Evolutionary conservation across 1,140 invertebrate genomes (phyloP), one percentile per base, ranked within the genome.

Genomic region (Penaeus vannamei): DNA sequence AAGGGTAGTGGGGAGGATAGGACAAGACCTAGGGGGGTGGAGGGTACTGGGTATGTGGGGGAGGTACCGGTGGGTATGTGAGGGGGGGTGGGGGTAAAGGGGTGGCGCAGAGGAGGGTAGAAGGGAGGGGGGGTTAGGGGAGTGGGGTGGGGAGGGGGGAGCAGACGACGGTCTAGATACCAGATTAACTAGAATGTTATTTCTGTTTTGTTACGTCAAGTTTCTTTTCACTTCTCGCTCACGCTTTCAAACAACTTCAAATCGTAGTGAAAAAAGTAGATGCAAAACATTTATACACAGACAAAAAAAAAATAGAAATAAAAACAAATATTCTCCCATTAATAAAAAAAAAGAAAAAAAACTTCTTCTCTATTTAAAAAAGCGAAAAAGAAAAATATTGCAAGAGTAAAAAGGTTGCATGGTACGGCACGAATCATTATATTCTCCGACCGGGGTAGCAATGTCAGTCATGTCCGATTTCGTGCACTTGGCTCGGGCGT

Each of bases 371-470:
- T 36, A 36, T 36, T 36, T 36, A 36, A 5, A 36, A 5, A 5
- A 5, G 5, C 1, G 5, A 36, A 36, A 36, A 36, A 36, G 5
- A 5, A 36, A 36, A 36, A 36, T 36, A 36, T 36, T 36, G 36
- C 36, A 36, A 36, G 36, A 36, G 36, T 36, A 36, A 36, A 36
- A 36, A 36, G 36, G 36, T 36, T 59, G 26, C 26, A 23, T 60
- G 66, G 72, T 77, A 79, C 19, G 69, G 84, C 84, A 86, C 84
- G 84, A 46, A 72, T 86, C 84, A 86, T 86, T 86, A 76, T 86
- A 79, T 36, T 77, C 84, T 61, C 42, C 23, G 84, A 77, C 64
- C n/a, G 72, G 72, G 85, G 85, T 80, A 80, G 85, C 76, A 61
- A 80, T 86, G 85, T 77, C 72, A 80, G 85, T 61, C 72, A 46